These are phyloP conservation scores for Martes martes DNA, from an alignment of 2,113 vertebrate genomes.

Conservation along the genomic window DNA sequence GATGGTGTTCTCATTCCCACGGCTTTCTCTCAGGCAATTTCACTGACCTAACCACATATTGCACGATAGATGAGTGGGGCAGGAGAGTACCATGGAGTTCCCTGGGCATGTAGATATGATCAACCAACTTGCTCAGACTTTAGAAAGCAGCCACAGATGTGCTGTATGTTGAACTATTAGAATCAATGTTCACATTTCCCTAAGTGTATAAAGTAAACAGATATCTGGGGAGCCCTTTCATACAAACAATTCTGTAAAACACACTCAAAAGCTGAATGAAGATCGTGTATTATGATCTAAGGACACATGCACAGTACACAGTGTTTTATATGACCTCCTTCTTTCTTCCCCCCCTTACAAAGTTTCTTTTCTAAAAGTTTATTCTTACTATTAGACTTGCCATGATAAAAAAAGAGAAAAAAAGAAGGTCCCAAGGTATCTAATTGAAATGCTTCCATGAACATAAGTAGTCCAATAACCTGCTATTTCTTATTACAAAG, in stretches of 20 bases:
- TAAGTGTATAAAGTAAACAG: not conserved
- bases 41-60: not conserved
- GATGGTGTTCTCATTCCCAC: not conserved
- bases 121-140: not conserved
- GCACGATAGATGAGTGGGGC: not conserved
- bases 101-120: not conserved
- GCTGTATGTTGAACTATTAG: not conserved
- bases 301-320: not conserved
- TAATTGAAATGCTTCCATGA: not conserved
- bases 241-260: not conserved
- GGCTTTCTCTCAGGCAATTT: not conserved
- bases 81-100: no score
- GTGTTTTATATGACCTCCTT: not conserved
- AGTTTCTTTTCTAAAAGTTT: slow-evolving; percentile 15
- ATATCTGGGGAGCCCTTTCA: not conserved
- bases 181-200: not conserved
- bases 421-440: not conserved
- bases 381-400: not conserved
- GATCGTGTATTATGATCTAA: not conserved
- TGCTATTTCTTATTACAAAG: slow-evolving; percentile 15
- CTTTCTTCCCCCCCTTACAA: not conserved
- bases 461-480: not conserved
- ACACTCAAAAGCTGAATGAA: not conserved
- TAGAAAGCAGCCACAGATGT: not conserved
- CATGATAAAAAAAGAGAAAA: not conserved